Evolutionary conservation across 2,113 vertebrate species (phyloP).

Genomic region (Eira barbara): DNA sequence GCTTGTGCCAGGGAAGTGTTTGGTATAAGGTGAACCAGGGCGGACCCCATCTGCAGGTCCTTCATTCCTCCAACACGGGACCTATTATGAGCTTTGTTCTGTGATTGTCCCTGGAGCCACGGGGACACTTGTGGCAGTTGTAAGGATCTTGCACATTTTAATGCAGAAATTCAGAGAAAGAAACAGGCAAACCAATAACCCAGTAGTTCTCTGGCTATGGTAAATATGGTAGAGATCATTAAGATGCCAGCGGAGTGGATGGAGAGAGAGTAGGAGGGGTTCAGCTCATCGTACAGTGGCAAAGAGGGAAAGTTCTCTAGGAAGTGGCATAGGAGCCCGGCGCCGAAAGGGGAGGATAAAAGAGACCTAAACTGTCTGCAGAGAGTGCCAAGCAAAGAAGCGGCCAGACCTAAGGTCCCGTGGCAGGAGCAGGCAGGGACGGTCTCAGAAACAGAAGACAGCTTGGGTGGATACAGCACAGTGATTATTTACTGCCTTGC

Average conservation of each 20-base stretch:
- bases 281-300: accelerated
- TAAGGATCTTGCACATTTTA: background rate
- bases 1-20: accelerated
- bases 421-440: accelerated
- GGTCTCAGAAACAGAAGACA: background rate
- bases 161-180: background rate
- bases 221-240: accelerated
- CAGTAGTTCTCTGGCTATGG: background rate
- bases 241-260: accelerated
- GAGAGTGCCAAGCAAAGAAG: background rate
- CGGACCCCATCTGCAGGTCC: background rate
- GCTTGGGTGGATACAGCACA: accelerated
- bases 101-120: background rate
- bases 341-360: background rate
- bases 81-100: background rate
- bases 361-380: background rate
- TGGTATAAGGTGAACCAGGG: accelerated
- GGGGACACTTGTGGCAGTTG: accelerated
- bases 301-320: background rate
- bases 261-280: background rate
- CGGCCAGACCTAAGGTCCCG: background rate
- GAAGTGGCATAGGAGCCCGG: too few relatives aligned
- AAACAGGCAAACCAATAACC: background rate
- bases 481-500: background rate
- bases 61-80: background rate